These are phyloP conservation scores for Colletes collaris DNA, from an alignment of 2,888 invertebrate species.

Conservation along the genomic window DNA sequence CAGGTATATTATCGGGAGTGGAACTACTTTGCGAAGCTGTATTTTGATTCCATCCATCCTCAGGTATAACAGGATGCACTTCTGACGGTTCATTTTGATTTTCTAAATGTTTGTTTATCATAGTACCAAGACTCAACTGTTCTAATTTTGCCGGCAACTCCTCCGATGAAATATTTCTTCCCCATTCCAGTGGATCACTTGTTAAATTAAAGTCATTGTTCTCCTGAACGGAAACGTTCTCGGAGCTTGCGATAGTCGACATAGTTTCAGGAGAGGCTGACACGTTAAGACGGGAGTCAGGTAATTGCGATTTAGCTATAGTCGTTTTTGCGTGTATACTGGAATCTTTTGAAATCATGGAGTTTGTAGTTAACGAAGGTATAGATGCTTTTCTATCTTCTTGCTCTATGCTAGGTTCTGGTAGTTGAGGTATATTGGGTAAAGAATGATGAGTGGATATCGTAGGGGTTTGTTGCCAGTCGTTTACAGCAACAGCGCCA, in stretches of 20 bases:
- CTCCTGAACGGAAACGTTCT: conserved; percentile 46
- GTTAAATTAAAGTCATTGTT: conserved; percentile 69
- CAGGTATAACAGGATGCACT: conserved; percentile 28
- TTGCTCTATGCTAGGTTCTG: conserved; percentile 65
- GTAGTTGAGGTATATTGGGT: conserved; percentile 64
- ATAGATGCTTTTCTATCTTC: conserved; percentile 73
- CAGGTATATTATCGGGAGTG: conserved; percentile 53
- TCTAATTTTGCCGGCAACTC: conserved; percentile 73
- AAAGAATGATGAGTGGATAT: conserved; percentile 60
- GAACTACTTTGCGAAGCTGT: conserved; percentile 31
- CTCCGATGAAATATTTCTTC: conserved; percentile 39
- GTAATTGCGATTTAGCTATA: conserved; percentile 29
- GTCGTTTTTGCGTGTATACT: conserved; percentile 22
- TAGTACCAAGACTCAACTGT: conserved; percentile 73
- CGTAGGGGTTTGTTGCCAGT: conserved; percentile 47
- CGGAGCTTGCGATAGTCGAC: conserved; percentile 45
- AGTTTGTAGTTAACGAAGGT: conserved; percentile 66
- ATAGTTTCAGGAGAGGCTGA: conserved; percentile 39
- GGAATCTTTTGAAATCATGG: conserved; percentile 69
- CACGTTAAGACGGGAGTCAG: conserved; percentile 43
- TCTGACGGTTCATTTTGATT: conserved; percentile 46
- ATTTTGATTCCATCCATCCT: conserved; percentile 50
- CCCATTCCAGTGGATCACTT: conserved; percentile 69
- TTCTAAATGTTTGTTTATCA: conserved; percentile 58
- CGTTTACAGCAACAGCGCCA: conserved; percentile 32